Percentiles rank a stretch among this genome's conserved stretches.
These are phyloP conservation scores for Branchellion lobata DNA, from an alignment of 2,888 invertebrate genomes.

Conservation along the genomic window DNA sequence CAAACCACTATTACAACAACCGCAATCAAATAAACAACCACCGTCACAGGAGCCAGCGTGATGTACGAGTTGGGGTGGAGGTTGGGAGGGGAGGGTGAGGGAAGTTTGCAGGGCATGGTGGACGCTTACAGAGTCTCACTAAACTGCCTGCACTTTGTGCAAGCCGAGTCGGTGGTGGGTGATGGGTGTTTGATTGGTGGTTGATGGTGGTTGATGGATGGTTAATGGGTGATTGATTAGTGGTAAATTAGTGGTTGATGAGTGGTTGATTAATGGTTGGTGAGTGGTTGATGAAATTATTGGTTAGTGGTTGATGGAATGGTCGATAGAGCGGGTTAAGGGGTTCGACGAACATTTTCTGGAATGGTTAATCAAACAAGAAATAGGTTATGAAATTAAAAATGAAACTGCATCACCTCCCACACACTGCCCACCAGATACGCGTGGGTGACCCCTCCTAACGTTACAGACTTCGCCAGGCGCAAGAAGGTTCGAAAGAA, in stretches of 20 bases:
- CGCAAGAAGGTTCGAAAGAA: neutral
- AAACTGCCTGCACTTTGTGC: neutral
- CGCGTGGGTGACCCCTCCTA: neutral
- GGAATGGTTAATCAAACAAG: too few species aligned
- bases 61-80: conserved; percentile 4
- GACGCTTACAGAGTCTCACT: neutral
- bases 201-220: neutral
- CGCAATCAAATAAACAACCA: neutral
- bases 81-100: neutral
- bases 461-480: neutral
- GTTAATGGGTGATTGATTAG: too few species aligned
- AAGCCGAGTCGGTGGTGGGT: neutral
- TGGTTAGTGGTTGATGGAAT: too few species aligned
- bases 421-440: too few species aligned
- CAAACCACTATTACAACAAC: neutral
- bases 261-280: too few species aligned
- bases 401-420: too few species aligned
- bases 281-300: neutral
- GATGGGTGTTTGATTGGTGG: neutral
- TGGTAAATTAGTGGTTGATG: too few species aligned
- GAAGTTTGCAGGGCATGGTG: neutral
- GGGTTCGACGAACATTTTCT: too few species aligned
- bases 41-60: neutral
- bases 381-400: too few species aligned
- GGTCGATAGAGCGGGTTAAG: too few species aligned